Conservation (phyloP, 2,113 vertebrate species). For the Gasterosteus aculeatus region DNA sequence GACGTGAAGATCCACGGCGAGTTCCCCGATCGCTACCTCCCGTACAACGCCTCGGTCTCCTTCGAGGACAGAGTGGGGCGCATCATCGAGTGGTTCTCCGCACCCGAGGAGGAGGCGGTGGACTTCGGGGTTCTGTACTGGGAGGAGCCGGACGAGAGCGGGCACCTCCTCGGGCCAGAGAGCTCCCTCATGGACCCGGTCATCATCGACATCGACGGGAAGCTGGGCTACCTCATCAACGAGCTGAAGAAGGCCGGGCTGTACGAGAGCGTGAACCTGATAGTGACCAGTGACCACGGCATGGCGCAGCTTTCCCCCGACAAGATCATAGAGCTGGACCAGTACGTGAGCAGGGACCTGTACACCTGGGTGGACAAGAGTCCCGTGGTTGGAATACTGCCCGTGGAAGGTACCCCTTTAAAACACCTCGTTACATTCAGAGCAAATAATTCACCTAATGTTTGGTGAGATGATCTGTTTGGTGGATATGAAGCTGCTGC, state of each 20-base stretch:
- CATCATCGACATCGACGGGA: conserved; percentile 86
- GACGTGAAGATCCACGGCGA: conserved; percentile 87
- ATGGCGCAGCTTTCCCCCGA: conserved; percentile 88
- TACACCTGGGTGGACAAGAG: conserved; percentile 88
- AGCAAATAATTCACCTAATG: not conserved
- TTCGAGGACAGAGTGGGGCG: conserved; percentile 86
- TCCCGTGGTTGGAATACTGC: conserved; percentile 88
- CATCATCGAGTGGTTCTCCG: conserved; percentile 88
- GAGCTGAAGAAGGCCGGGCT: conserved; percentile 84
- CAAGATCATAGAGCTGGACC: conserved; percentile 88
- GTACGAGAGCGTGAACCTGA: conserved; percentile 85
- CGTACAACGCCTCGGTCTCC: conserved; percentile 85
- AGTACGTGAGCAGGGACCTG: conserved; percentile 84
- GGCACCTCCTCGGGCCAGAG: conserved; percentile 87
- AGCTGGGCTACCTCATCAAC: conserved; percentile 87
- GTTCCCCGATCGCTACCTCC: conserved; percentile 84
- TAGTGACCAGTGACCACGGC: conserved; percentile 93
- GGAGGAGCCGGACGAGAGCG: conserved; percentile 91
- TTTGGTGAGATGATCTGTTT: not conserved
- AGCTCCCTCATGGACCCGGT: conserved; percentile 82
- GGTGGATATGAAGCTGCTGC: not conserved
- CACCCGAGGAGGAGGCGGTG: conserved; percentile 81
- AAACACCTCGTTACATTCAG: not conserved
- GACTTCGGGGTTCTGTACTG: conserved; percentile 91
- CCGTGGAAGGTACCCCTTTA: conserved; percentile 85